Conservation (phyloP, 2,797 vertebrate species). For the Xenops minutus region DNA sequence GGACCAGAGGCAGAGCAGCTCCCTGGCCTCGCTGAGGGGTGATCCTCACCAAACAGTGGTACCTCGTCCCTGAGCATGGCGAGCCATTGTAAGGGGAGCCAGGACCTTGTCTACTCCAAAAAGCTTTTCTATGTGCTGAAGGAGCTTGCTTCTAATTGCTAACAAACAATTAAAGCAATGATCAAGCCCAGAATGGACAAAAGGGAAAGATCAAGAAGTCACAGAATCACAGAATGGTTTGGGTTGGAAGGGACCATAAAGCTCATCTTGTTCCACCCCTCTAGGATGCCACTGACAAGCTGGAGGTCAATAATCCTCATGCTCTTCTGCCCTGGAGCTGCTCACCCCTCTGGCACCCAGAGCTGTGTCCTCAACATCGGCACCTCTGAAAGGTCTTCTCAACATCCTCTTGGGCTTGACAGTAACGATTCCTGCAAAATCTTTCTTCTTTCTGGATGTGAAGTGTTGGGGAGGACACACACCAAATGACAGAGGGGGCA, state of each 20-base stretch:
- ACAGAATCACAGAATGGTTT: neutral
- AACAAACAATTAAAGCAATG: neutral
- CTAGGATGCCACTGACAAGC: neutral
- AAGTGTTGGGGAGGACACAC: neutral
- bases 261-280: fast-evolving
- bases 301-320: neutral
- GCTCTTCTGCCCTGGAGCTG: neutral
- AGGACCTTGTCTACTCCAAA: neutral
- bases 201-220: neutral
- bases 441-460: neutral
- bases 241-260: neutral
- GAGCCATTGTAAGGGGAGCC: neutral
- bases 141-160: neutral
- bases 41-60: neutral
- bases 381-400: neutral
- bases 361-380: neutral
- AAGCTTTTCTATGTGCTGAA: neutral
- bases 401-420: neutral
- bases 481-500: neutral
- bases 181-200: neutral
- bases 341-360: neutral
- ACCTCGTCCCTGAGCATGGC: neutral
- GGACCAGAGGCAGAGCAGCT: neutral
- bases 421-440: neutral
- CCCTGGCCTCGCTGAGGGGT: too few relatives aligned